Evolutionary conservation across 2,888 invertebrate species (phyloP).

Genomic region (Macrostomum cliftonense): DNA sequence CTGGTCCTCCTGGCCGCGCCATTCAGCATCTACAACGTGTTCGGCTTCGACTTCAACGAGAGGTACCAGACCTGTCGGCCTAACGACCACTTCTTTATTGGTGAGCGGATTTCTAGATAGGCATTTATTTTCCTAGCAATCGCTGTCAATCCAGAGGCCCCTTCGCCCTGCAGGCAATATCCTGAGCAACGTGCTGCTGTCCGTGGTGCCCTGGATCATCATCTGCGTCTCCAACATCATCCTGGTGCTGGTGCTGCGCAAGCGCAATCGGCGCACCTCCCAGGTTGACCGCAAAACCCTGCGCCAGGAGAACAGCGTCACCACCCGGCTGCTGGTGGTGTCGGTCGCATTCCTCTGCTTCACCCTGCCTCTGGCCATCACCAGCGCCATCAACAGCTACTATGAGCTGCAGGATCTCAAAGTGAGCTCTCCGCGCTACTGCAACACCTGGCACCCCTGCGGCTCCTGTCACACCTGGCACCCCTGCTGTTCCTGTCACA

Average conservation of each 20-base stretch:
- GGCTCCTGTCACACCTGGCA: too few relatives aligned
- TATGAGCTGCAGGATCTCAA: not conserved
- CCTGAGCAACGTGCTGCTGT: constrained; percentile 3
- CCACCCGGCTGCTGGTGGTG: constrained; percentile 3
- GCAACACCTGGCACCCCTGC: too few relatives aligned
- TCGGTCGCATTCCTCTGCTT: constrained; percentile 7
- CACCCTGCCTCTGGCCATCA: constrained; percentile 6
- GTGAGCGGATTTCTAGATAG: too few relatives aligned
- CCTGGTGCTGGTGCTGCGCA: not conserved
- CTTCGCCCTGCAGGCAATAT: not conserved
- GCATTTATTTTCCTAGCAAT: too few relatives aligned
- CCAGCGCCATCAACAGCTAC: constrained; percentile 1
- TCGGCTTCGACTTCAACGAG: not conserved
- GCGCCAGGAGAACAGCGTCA: not conserved
- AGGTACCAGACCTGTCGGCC: not conserved
- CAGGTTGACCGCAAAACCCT: not conserved
- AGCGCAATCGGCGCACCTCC: not conserved
- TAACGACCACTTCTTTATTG: not conserved
- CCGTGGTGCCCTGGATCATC: constrained; percentile 1
- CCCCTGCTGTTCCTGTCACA: too few relatives aligned
- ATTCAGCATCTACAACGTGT: constrained; percentile 5
- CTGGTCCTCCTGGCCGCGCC: constrained; percentile 1
- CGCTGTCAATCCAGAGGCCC: too few relatives aligned
- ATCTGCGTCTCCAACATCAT: constrained; percentile 1
- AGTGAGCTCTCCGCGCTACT: too few relatives aligned